Evolutionary conservation across 2,797 vertebrate species (phyloP), one percentile per base, ranked within the genome.

Genomic region (Coccyzus lansbergi): DNA sequence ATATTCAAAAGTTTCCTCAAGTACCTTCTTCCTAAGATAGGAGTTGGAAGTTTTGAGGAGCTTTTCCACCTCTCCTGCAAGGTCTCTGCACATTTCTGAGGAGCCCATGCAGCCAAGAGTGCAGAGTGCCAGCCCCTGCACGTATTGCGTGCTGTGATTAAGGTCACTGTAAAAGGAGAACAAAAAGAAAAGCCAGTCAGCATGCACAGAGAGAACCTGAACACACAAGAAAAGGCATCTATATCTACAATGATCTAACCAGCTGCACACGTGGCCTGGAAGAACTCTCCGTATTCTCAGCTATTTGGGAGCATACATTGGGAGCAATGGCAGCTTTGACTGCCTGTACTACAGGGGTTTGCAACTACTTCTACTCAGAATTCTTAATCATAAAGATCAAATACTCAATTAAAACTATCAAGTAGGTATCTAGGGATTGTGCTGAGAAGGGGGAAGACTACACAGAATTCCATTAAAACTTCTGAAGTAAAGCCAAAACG

Each of bases 11-110:
- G 46, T 84, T 92, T 36, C 60, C 60, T 84, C 40, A 93, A 64
- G 67, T 98, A 99, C 99, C 98, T 99, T 99, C 98, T 99, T 99
- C 96, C 99, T 99, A 96, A 99, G 98, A 94, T 99, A 99, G 83
- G 99, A 99, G 97, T 99, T 99, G 70, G 99, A 99, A n/a, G 99
- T 99, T 98, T 99, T 99, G 88, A 99, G 98, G 91, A 99, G 99
- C 97, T 99, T 99, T 97, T 99, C 99, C 87, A 99, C 99, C 88
- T 99, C 99, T 90, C 99, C 99, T 79, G 99, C 99, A 91, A 99
- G 98, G 95, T 99, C 99, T 96, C 99, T 99, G 96, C 99, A 99
- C 99, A 99, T 99, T 98, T 99, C 99, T 75, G 99, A 99, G 24
- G 99, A 99, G 79, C 99, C 99, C 99, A 99, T 99, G 97, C 99